Base-by-base conservation (phyloP, 2,888 invertebrate species). In the Nymphalis c-album region DNA sequence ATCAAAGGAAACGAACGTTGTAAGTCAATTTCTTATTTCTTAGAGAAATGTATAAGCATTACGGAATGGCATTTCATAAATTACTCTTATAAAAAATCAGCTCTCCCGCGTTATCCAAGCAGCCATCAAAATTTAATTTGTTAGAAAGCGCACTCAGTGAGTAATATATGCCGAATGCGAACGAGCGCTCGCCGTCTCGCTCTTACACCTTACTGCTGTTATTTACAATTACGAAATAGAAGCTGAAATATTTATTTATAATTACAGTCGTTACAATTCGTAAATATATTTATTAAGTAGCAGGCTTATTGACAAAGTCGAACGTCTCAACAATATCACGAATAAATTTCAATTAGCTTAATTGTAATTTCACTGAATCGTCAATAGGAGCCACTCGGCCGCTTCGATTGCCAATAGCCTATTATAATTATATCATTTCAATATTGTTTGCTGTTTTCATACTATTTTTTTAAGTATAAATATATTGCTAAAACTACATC, bases 121-220 rank as follows among this genome's bases (percentile, higher is more conserved):
- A 83, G 79, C 80, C 85, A 86, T 88, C 87, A 88, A 88, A 89
- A 88, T 88, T 89, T 89, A 89, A 90, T 89, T 90, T 89, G 73
- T 82, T 84, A 87, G 86, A 88, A 84, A 90, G 90, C 85, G 86
- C 87, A 85, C 83, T 85, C 81, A 73, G 79, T 79, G 80, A 79
- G 87, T 88, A 86, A 88, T 87, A 83, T 86, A 86, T 85, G 83
- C 85, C 78, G 78, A 82, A 82, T 82, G 80, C 79, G 80, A 78
- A 75, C 69, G 75, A 72, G 71, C 63, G 66, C 63, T 68, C 64
- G 72, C 67, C 60, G 70, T 20, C 22, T 10, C 64, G 64, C 64
- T 40, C 22, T 48, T 51, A 50, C 59, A 47, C 50, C 64, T 63
- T 64, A 65, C 59, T 64, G 48, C 51, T 60, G 31, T 46, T 65